Base-by-base conservation (phyloP, 1,140 invertebrate species). In the Aphis gossypii region DNA sequence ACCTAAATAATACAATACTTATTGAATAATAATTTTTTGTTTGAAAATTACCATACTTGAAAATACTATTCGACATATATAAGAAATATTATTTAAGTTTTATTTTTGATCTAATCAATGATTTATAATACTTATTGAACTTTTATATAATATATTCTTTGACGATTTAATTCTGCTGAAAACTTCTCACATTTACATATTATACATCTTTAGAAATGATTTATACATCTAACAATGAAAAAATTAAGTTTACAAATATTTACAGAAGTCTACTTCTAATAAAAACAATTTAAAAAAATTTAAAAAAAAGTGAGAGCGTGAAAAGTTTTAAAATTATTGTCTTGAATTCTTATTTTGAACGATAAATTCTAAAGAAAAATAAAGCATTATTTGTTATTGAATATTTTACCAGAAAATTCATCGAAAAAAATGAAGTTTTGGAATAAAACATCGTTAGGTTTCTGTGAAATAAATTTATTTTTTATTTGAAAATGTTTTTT, bases 261-360 rank as follows among this genome's bases (percentile, higher is more conserved):
- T 89, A 89, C 86, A 25, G 8, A 54, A 89, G 1, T 89, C 18
- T 89, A 54, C 46, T 51, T 51, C 35, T 54, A 88, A 51, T 88
- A 54, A 88, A 89, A 54, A 46, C 25, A 41, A 41, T 41, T 41
- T 41, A 41, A 41, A 41, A 41, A 41, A 41, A 41, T 2, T 41
- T 41, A 41, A 23, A 41, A 41, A 84, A 41, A 38, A 44, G 30
- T 14, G 30, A 46, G 14, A 38, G 48, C 35, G 20, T 89, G 21
- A 9, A 86, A 89, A 51, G 87, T 54, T 89, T 89, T 89, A 25
- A 89, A 89, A 89, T 88, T 89, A 51, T 46, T 86, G n/a, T 89
- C n/a, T 89, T 54, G 48, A 89, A 89, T 89, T 54, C 44, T 54
- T n/a, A 38, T 38, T 54, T 38, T n/a, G 41, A 48, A 86, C n/a